A percentile compares a stretch with the other conserved stretches of the same genome.
phyloP scores from a whole-genome alignment of 2,888 invertebrate genomes.

The Hirtodrosophila duncani region DNA sequence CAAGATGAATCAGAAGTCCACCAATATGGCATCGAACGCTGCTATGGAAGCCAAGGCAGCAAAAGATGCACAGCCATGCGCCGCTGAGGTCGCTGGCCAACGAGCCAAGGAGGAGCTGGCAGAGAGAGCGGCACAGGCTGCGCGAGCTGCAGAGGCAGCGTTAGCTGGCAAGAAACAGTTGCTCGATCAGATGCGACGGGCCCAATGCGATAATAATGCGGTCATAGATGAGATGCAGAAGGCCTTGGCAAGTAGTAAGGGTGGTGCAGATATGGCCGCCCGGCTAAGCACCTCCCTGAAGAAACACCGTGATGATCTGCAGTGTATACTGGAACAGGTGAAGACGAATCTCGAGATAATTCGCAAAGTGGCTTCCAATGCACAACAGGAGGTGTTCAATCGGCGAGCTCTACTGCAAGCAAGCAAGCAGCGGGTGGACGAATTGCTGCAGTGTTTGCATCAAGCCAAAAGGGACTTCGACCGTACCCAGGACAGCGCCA shows the following conservation, averaged over 20 bases:
- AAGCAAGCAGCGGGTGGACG: neutral
- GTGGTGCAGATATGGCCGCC: neutral
- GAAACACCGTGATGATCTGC: slow-evolving; percentile 2
- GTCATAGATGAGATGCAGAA: slow-evolving; percentile 19
- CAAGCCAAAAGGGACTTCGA: slow-evolving; percentile 19
- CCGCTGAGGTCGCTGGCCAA: slow-evolving; percentile 8
- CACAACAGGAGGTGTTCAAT: neutral
- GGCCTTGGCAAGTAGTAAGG: slow-evolving; percentile 1
- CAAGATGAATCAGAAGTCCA: slow-evolving; percentile 14
- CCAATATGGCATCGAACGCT: slow-evolving; percentile 26
- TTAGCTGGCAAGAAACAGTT: slow-evolving; percentile 26
- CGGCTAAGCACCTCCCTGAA: neutral
- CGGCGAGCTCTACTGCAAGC: neutral
- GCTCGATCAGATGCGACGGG: slow-evolving; percentile 8
- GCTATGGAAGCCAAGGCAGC: slow-evolving; percentile 21
- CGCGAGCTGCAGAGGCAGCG: slow-evolving; percentile 26
- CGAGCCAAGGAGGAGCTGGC: slow-evolving; percentile 24
- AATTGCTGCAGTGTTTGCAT: slow-evolving; percentile 1
- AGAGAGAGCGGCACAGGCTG: slow-evolving; percentile 27
- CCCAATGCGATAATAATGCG: slow-evolving; percentile 6
- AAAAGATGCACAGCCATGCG: slow-evolving; percentile 27
- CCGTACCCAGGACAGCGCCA: slow-evolving; percentile 16
- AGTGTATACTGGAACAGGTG: neutral
- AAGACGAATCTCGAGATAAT: neutral
- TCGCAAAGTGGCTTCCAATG: neutral